Conservation (phyloP, 1,140 invertebrate species). For the Colletes gigas region DNA sequence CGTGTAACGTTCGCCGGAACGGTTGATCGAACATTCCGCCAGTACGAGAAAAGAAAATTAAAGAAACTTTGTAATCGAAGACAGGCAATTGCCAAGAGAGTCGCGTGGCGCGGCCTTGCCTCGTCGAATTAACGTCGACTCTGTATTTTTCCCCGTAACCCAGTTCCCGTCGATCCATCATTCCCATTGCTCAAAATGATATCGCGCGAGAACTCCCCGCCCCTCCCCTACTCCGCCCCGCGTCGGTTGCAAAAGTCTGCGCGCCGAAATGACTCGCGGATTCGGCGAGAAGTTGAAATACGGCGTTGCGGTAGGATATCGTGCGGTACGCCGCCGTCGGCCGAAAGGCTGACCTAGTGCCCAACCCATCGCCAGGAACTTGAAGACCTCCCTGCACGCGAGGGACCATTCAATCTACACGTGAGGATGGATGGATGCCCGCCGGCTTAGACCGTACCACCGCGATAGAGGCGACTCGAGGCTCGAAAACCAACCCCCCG, state of each 20-base stretch:
- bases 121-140: not conserved
- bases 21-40: too few relatives aligned
- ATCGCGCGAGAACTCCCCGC: not conserved
- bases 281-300: constrained; percentile 48
- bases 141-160: constrained; percentile 34
- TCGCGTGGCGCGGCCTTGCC: not conserved
- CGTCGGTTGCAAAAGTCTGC: not conserved
- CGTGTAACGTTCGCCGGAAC: too few relatives aligned
- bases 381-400: constrained; percentile 55
- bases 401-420: constrained; percentile 52
- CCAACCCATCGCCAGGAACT: constrained; percentile 52
- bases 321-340: constrained; percentile 22
- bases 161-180: constrained; percentile 45
- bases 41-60: too few relatives aligned
- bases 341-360: constrained; percentile 55
- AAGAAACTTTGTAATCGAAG: not conserved
- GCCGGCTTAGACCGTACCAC: constrained; percentile 29
- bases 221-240: not conserved
- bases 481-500: not conserved
- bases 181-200: constrained; percentile 5
- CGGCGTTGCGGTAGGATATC: constrained; percentile 40
- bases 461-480: constrained; percentile 17
- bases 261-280: constrained; percentile 12
- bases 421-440: constrained; percentile 37
- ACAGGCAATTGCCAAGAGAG: not conserved